These are phyloP conservation scores for Eulemur macaco DNA, from an alignment of 2,113 vertebrate species.

Conservation along the genomic window DNA sequence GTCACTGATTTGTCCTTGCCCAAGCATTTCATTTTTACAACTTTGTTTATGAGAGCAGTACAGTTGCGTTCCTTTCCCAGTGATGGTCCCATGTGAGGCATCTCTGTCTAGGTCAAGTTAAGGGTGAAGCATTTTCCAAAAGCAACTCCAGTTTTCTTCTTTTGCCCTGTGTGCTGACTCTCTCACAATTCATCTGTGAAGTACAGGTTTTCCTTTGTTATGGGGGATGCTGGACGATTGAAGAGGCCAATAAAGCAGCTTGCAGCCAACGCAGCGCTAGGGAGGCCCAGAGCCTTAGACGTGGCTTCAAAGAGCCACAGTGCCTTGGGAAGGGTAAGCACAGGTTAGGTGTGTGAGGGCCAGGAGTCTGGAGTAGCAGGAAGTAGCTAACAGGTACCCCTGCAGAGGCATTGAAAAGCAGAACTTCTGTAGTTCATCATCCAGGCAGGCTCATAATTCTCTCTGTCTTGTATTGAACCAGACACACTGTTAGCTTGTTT, in stretches of 20 bases:
- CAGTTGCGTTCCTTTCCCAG: not conserved
- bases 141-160: not conserved
- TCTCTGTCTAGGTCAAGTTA: not conserved
- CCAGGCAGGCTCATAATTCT: not conserved
- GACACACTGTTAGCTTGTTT: not conserved
- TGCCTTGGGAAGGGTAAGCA: not conserved
- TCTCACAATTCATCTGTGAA: not conserved
- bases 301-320: not conserved
- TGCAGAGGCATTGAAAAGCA: not conserved
- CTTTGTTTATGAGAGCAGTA: not conserved
- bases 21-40: not conserved
- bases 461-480: not conserved
- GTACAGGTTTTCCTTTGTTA: slow-evolving; percentile 36
- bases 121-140: slow-evolving; percentile 21
- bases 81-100: not conserved
- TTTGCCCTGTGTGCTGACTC: not conserved
- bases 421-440: not conserved
- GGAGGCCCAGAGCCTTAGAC: not conserved
- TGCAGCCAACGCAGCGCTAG: not conserved
- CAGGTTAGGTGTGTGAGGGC: not conserved
- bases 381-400: not conserved
- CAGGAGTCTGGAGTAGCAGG: not conserved
- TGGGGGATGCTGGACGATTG: not conserved
- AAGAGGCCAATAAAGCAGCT: slow-evolving; percentile 39
- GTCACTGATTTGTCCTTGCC: not conserved